Percentiles rank a stretch among this genome's conserved stretches.
These are phyloP conservation scores for Bactericera cockerelli DNA, from an alignment of 1,140 invertebrate species.

Conservation along the genomic window DNA sequence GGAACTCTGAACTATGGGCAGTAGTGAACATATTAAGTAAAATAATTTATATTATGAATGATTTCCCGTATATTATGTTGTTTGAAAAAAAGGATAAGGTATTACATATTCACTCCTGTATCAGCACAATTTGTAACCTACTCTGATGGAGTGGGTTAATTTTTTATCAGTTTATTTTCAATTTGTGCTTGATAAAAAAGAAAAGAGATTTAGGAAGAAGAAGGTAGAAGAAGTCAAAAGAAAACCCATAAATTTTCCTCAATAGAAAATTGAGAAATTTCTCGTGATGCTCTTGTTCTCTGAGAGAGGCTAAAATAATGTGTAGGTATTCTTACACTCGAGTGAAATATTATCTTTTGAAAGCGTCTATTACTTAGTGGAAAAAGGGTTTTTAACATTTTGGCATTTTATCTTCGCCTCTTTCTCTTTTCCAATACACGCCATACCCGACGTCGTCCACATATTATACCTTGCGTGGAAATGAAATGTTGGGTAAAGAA, in stretches of 20 bases:
- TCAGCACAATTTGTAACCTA: too few species aligned
- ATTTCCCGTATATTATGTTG: too few species aligned
- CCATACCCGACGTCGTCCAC: too few species aligned
- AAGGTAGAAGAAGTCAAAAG: background rate
- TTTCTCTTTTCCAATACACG: too few species aligned
- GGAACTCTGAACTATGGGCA: too few species aligned
- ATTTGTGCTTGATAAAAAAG: conserved; percentile 7
- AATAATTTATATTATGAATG: too few species aligned
- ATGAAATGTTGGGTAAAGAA: too few species aligned
- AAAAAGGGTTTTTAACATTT: conserved; percentile 7
- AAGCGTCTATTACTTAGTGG: background rate
- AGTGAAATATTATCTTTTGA: conserved; percentile 6
- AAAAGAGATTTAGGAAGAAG: background rate
- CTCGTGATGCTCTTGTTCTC: background rate
- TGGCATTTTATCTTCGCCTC: background rate
- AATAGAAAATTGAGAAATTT: conserved; percentile 7
- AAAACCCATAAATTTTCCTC: conserved; percentile 8
- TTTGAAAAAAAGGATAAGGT: too few species aligned
- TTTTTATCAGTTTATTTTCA: conserved; percentile 8
- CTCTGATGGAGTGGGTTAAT: background rate
- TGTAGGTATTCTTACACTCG: background rate
- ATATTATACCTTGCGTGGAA: too few species aligned
- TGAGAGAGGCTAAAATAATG: conserved; percentile 5
- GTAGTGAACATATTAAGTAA: too few species aligned
- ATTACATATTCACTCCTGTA: too few species aligned